Base-by-base conservation (phyloP, 2,797 vertebrate genomes). In the Tokudaia tokunoshimensis region DNA sequence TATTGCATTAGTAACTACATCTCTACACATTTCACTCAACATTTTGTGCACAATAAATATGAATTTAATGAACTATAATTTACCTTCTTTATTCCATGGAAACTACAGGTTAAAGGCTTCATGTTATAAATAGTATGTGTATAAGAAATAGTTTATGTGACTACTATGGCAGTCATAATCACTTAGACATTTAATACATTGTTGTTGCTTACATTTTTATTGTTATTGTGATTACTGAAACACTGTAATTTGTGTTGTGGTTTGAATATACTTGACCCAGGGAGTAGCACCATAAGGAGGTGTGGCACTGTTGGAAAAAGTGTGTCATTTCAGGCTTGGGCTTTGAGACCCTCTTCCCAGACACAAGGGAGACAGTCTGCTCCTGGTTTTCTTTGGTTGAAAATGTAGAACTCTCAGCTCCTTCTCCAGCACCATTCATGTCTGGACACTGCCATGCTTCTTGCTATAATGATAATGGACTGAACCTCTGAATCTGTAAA, bases 41-140 rank as follows among this genome's bases (percentile, higher is more conserved):
- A 47, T 29, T 91, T n/a, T 26, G 19, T 70, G 15, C 20, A 81
- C 55, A 81, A 37, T 47, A 82, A 88, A 34, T 78, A 19, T 90
- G 37, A 92, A 82, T 19, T 91, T 34, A 97, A 57, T 57, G 67
- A 79, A 88, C 19, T 76, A 10, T 19, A 63, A 4, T 70, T 91
- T 37, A 52, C 4, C 6, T 31, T 2, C 3, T 20, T 96, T 92
- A 83, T 80, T 75, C 15, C 6, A 41, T 75, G 55, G 3, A 97
- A 65, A 19, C 17, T 75, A 37, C 2, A 78, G 6, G 15, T 83
- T 70, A 81, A 86, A 92, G 80, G 52, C n/a, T 44, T 8, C 20
- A 74, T 76, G 65, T 0, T 88, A 4, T 31, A 37, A 87, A 13
- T n/a, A 50, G 34, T 2, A 89, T 65, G 81, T 83, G 29, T 6